Percentiles rank a stretch among this genome's conserved stretches.
These are phyloP conservation scores for Sebastes kiyomatsui DNA, from an alignment of 2,797 vertebrate species.

Conservation along the genomic window DNA sequence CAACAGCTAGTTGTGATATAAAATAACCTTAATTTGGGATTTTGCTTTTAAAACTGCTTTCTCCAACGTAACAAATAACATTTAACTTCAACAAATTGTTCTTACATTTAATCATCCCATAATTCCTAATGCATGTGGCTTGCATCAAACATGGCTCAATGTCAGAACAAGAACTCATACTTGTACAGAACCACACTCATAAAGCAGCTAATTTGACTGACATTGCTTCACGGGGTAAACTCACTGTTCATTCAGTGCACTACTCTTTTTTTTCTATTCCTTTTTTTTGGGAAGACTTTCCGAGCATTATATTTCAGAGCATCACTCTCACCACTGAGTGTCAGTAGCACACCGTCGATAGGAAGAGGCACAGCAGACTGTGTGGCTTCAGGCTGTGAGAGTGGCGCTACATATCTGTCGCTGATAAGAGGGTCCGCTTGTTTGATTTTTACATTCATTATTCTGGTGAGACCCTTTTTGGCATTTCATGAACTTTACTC, in stretches of 20 bases:
- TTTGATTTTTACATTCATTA: slow-evolving; percentile 43
- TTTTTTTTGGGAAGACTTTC: slow-evolving; percentile 17
- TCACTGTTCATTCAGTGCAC: slow-evolving; percentile 1
- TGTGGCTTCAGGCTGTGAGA: not conserved
- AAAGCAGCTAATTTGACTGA: not conserved
- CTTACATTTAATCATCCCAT: slow-evolving; percentile 14
- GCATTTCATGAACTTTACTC: slow-evolving; percentile 4
- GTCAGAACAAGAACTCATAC: slow-evolving; percentile 7
- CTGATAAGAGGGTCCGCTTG: slow-evolving; percentile 2
- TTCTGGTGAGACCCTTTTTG: slow-evolving; percentile 23
- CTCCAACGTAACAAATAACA: not conserved
- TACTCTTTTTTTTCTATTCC: not conserved
- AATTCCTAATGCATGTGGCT: not conserved
- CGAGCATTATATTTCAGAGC: not conserved
- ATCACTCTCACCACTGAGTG: slow-evolving; percentile 63
- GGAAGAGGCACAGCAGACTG: slow-evolving; percentile 6
- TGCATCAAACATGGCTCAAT: not conserved
- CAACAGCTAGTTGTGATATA: not conserved
- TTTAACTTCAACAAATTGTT: slow-evolving; percentile 16
- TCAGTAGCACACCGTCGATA: slow-evolving; percentile 52
- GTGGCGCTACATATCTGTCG: not conserved
- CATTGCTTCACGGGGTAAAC: not conserved
- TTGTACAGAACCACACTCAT: not conserved
- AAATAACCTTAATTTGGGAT: not conserved
- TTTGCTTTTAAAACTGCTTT: slow-evolving; percentile 9